These are phyloP conservation scores for Enteromius anoplus DNA, from an alignment of 2,797 vertebrate genomes.

Conservation along the genomic window DNA sequence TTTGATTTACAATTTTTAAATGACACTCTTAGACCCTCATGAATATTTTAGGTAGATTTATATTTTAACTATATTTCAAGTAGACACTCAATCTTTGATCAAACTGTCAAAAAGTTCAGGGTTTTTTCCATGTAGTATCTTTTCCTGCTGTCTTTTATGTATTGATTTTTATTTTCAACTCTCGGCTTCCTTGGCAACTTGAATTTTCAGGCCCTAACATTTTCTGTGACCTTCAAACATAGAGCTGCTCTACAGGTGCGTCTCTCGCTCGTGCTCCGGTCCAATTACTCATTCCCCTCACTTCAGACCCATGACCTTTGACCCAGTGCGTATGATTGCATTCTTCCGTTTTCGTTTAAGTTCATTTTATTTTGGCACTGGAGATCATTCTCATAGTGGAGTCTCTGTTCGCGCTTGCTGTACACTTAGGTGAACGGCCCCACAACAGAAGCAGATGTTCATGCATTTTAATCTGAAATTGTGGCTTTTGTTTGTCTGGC, in stretches of 20 bases:
- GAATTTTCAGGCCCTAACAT: conserved; percentile 30
- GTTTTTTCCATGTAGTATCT: background rate
- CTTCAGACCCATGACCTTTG: conserved; percentile 27
- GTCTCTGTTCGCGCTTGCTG: background rate
- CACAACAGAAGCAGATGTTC: conserved; percentile 70
- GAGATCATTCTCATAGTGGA: conserved; percentile 31
- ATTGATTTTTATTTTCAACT: conserved; percentile 36
- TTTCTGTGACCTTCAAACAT: conserved; percentile 39
- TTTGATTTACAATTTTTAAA: conserved; percentile 1
- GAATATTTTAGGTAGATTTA: background rate
- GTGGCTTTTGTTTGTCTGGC: conserved; percentile 70
- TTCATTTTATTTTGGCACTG: conserved; percentile 63
- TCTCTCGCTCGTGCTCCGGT: background rate
- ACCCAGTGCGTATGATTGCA: conserved; percentile 26
- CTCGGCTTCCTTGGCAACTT: background rate
- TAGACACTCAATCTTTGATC: background rate
- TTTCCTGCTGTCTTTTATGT: background rate
- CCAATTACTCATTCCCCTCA: conserved; percentile 15
- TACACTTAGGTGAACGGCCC: conserved; percentile 7
- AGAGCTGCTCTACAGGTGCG: conserved; percentile 23
- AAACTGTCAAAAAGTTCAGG: background rate
- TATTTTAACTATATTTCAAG: background rate
- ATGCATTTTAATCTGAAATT: conserved; percentile 78
- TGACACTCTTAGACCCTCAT: background rate
- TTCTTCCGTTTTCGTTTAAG: conserved; percentile 43